Evolutionary conservation across 2,797 vertebrate genomes (phyloP).

Genomic region (Scolopax rusticola): DNA sequence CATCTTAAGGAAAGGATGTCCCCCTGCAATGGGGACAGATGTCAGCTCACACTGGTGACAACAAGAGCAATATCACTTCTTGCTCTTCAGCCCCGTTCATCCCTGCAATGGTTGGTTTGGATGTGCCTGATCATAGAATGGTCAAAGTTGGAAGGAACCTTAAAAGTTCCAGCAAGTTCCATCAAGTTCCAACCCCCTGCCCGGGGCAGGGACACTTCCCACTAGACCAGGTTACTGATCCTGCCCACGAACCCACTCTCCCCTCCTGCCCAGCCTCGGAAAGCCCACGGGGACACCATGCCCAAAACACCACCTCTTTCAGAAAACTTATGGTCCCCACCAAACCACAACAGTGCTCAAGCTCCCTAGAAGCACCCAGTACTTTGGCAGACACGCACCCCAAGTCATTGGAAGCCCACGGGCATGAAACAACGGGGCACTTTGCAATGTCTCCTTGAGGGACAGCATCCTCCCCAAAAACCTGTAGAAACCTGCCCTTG

Average conservation of each 20-base stretch:
- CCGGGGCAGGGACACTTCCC: too few species aligned
- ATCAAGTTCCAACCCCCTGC: too few species aligned
- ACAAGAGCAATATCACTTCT: not conserved
- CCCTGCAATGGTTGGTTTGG: accelerated
- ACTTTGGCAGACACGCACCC: accelerated
- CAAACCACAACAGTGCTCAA: accelerated
- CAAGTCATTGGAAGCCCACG: accelerated
- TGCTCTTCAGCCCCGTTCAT: accelerated
- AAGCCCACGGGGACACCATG: accelerated
- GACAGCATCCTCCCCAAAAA: not conserved
- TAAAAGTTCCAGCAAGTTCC: too few species aligned
- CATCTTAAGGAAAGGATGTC: not conserved
- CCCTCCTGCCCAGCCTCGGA: not conserved
- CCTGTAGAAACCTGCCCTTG: not conserved
- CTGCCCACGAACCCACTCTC: accelerated
- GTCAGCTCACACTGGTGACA: accelerated
- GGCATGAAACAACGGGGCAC: accelerated
- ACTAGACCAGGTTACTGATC: not conserved
- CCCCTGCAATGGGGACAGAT: not conserved
- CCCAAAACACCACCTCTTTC: not conserved
- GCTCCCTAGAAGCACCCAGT: accelerated
- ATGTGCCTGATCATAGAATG: not conserved
- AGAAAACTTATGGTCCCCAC: accelerated
- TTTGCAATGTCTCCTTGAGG: accelerated
- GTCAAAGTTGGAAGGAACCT: too few species aligned